These are phyloP conservation scores for Electrophaes corylata DNA, from an alignment of 2,888 invertebrate species.

Conservation along the genomic window DNA sequence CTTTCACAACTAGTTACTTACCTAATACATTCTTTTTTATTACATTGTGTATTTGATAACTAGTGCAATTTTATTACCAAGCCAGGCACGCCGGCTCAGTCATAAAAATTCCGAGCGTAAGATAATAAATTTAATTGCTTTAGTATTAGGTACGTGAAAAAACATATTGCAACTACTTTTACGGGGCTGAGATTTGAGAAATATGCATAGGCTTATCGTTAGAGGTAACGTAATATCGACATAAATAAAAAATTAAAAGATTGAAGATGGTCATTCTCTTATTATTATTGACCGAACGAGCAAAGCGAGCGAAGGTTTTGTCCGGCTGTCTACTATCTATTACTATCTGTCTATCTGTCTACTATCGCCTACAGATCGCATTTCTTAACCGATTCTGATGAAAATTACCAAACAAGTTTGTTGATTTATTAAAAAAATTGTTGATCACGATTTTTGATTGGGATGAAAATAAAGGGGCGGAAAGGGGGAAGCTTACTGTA, in stretches of 20 bases:
- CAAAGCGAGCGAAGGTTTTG: no score
- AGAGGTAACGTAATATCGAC: no score
- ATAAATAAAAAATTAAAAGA: background rate
- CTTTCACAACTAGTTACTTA: conserved; percentile 45
- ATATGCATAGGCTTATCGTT: background rate
- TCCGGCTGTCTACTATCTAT: no score
- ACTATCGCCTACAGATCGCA: no score
- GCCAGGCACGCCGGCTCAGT: background rate
- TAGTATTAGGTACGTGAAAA: conserved; percentile 8
- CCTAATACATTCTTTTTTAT: conserved; percentile 45
- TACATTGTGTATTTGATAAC: conserved; percentile 23
- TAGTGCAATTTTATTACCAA: conserved; percentile 9
- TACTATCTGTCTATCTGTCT: no score
- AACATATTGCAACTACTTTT: background rate
- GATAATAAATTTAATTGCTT: conserved; percentile 11
- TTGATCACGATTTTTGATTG: no score
- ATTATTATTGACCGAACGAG: no score
- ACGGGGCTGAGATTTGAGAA: background rate
- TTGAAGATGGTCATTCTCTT: background rate
- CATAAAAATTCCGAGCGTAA: conserved; percentile 23
- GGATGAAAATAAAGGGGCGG: no score
- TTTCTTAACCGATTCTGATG: no score
- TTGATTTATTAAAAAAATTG: no score
- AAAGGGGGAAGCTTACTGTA: no score
- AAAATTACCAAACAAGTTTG: no score